Percentiles rank a stretch among this genome's conserved stretches.
phyloP scores from a whole-genome alignment of 2,888 invertebrate species.

The Zhengitettix transpicula region DNA sequence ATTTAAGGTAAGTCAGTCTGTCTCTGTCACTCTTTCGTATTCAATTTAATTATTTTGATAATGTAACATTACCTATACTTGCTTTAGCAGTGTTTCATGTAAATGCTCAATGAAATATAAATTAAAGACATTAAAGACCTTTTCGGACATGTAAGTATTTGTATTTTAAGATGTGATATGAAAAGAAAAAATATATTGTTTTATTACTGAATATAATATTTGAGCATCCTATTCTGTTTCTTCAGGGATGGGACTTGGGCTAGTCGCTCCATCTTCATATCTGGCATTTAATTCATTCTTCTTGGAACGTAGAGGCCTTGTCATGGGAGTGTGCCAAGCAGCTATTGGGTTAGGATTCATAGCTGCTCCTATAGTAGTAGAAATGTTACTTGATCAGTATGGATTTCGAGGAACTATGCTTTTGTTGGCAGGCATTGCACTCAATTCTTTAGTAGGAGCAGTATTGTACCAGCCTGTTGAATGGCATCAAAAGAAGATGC shows the following conservation, averaged over 20 bases:
- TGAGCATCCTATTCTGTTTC: too few relatives aligned
- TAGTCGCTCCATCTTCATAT: conserved; percentile 54
- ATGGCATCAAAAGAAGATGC: neutral
- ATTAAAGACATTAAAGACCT: too few relatives aligned
- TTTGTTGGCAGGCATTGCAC: conserved; percentile 45
- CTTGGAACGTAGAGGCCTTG: conserved; percentile 45
- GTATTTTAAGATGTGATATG: too few relatives aligned
- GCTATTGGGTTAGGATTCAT: conserved; percentile 51
- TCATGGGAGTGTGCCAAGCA: conserved; percentile 58
- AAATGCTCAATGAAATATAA: too few relatives aligned
- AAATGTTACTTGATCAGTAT: conserved; percentile 39
- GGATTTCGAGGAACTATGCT: conserved; percentile 55
- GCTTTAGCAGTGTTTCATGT: too few relatives aligned
- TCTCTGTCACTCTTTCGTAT: too few relatives aligned
- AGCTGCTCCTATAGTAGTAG: conserved; percentile 46
- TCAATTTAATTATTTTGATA: too few relatives aligned
- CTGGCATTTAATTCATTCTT: conserved; percentile 62
- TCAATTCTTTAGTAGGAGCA: conserved; percentile 43
- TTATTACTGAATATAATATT: too few relatives aligned
- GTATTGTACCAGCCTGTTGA: conserved; percentile 36
- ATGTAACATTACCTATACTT: too few relatives aligned
- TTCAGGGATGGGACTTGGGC: conserved; percentile 51
- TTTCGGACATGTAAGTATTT: too few relatives aligned
- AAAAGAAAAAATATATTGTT: too few relatives aligned
- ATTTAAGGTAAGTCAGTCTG: too few relatives aligned